phyloP scores from a whole-genome alignment of 2,888 invertebrate species.

The Hypolimnas misippus region DNA sequence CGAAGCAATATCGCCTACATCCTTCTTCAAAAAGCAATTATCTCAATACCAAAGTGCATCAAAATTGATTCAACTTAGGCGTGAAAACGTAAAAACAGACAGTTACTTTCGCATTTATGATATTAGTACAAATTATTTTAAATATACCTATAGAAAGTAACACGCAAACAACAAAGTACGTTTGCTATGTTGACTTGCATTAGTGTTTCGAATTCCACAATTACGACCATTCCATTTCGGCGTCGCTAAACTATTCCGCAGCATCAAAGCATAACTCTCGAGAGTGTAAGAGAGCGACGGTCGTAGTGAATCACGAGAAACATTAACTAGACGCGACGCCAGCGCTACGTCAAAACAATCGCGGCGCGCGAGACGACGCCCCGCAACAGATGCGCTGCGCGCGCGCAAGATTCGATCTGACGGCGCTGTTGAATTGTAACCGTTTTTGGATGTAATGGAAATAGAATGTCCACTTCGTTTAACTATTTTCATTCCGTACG shows the following conservation, averaged over 20 bases:
- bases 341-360: constrained; percentile 57
- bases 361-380: constrained; percentile 43
- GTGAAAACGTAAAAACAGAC: too few species aligned
- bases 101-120: too few species aligned
- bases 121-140: too few species aligned
- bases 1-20: too few species aligned
- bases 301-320: constrained; percentile 57
- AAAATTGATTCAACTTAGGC: too few species aligned
- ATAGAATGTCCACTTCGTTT: constrained; percentile 37
- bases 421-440: constrained; percentile 36
- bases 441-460: constrained; percentile 40
- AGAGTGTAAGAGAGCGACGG: constrained; percentile 38
- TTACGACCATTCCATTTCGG: background rate
- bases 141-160: background rate
- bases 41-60: too few species aligned
- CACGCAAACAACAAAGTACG: too few species aligned
- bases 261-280: constrained; percentile 48
- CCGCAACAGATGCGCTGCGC: constrained; percentile 52
- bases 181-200: background rate
- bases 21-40: too few species aligned
- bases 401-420: constrained; percentile 41
- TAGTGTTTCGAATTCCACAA: constrained; percentile 1
- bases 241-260: constrained; percentile 1
- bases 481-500: constrained; percentile 18
- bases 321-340: constrained; percentile 51